These are phyloP conservation scores for Forbesichthys papilliferus DNA, from an alignment of 2,113 vertebrate genomes.

Conservation along the genomic window DNA sequence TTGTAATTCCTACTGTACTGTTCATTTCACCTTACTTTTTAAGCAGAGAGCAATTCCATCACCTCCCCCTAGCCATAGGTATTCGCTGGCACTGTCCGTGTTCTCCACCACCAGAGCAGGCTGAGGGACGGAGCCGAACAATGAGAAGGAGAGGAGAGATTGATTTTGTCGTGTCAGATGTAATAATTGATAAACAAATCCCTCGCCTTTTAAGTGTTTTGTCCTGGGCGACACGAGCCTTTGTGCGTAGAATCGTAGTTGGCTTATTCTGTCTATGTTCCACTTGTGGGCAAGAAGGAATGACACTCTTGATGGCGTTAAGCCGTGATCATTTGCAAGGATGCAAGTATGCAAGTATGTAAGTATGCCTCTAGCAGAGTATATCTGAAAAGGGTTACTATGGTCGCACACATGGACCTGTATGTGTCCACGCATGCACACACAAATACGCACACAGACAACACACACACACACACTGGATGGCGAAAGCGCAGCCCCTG, in stretches of 20 bases:
- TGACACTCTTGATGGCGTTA: constrained; percentile 16
- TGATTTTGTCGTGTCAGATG: constrained; percentile 70
- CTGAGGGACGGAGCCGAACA: constrained; percentile 44
- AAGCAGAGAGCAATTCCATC: constrained; percentile 58
- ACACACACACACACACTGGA: constrained; percentile 26
- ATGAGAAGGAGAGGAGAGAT: constrained; percentile 51
- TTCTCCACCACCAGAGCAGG: constrained; percentile 56
- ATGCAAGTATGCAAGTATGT: constrained; percentile 32
- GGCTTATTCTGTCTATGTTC: constrained; percentile 35
- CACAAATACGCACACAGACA: constrained; percentile 1
- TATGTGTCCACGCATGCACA: constrained; percentile 20
- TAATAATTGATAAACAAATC: constrained; percentile 73
- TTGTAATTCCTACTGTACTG: constrained; percentile 50
- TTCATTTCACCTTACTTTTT: constrained; percentile 49
- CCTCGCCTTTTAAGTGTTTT: constrained; percentile 46
- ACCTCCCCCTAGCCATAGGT: constrained; percentile 19
- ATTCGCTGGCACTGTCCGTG: constrained; percentile 61
- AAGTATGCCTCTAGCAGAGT: background rate
- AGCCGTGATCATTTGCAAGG: constrained; percentile 36
- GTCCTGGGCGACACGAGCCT: constrained; percentile 40
- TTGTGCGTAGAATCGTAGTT: constrained; percentile 55
- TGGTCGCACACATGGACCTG: constrained; percentile 4
- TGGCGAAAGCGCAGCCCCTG: no score
- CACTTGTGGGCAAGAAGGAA: constrained; percentile 6
- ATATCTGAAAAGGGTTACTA: constrained; percentile 15